Conservation (phyloP, 2,888 invertebrate species). For the Steromphala cineraria region DNA sequence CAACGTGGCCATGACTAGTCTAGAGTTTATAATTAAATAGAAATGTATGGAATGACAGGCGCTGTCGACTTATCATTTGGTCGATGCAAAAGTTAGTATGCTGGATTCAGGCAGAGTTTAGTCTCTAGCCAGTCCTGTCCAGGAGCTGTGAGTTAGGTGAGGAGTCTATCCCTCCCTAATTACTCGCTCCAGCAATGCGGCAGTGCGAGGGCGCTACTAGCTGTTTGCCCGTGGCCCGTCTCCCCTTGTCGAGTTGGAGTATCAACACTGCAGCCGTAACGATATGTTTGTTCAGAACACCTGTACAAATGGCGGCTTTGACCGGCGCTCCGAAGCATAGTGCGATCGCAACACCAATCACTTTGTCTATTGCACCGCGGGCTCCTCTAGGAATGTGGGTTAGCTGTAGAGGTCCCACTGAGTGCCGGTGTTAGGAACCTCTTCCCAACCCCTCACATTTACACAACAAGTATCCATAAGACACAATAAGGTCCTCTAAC, state of each 20-base stretch:
- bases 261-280: slow-evolving; percentile 17
- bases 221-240: slow-evolving; percentile 1
- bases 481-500: no score
- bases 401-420: not conserved
- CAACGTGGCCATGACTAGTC: slow-evolving; percentile 4
- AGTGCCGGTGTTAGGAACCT: no score
- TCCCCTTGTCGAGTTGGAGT: not conserved
- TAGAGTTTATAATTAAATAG: slow-evolving; percentile 13
- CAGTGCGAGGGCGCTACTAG: not conserved
- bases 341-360: slow-evolving; percentile 27
- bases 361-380: slow-evolving; percentile 26
- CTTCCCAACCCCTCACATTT: not conserved
- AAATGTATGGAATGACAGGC: slow-evolving; percentile 4
- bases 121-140: slow-evolving; percentile 3
- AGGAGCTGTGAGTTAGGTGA: not conserved
- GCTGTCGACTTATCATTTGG: not conserved
- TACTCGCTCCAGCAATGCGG: not conserved
- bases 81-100: slow-evolving; percentile 3
- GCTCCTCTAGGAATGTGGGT: slow-evolving; percentile 4
- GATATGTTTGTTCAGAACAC: slow-evolving; percentile 26
- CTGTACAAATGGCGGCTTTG: slow-evolving; percentile 27
- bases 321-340: slow-evolving; percentile 20
- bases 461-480: not conserved
- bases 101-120: not conserved
- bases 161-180: not conserved